phyloP scores from a whole-genome alignment of 2,888 invertebrate genomes.

The Colletes collaris region DNA sequence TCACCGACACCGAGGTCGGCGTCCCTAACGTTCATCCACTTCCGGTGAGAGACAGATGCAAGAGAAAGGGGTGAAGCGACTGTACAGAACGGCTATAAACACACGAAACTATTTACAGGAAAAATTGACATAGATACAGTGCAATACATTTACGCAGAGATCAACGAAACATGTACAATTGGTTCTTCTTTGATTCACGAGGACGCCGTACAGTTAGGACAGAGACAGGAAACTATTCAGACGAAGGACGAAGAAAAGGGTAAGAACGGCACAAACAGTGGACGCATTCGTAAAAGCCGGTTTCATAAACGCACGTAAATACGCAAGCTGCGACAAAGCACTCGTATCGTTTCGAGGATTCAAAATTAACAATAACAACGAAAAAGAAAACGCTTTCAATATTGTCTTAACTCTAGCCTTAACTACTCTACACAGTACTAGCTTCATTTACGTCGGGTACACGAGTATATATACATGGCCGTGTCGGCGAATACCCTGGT shows the following conservation, averaged over 20 bases:
- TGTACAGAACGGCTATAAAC: slow-evolving; percentile 40
- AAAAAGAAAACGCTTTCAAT: slow-evolving; percentile 18
- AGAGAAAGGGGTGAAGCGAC: slow-evolving; percentile 23
- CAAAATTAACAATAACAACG: too few relatives aligned
- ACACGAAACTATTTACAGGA: slow-evolving; percentile 62
- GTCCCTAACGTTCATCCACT: not conserved
- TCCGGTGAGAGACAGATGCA: not conserved
- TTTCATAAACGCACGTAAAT: slow-evolving; percentile 65
- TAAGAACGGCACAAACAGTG: slow-evolving; percentile 59
- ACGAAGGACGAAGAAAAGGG: slow-evolving; percentile 50
- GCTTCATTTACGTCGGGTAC: slow-evolving; percentile 42
- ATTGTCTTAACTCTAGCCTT: slow-evolving; percentile 57
- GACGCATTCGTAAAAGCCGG: slow-evolving; percentile 62
- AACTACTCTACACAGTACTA: slow-evolving; percentile 48
- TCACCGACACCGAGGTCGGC: not conserved
- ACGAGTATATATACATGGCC: slow-evolving; percentile 16
- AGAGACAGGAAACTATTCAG: slow-evolving; percentile 36
- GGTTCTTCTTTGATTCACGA: slow-evolving; percentile 30
- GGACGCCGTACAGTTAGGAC: not conserved
- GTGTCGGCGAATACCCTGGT: not conserved
- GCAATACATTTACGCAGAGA: slow-evolving; percentile 36
- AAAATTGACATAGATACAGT: slow-evolving; percentile 48
- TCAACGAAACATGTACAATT: slow-evolving; percentile 42
- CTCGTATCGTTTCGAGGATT: slow-evolving; percentile 22
- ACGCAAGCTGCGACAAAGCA: slow-evolving; percentile 39